Evolutionary conservation across 2,113 vertebrate genomes (phyloP).

Genomic region (Theropithecus gelada): DNA sequence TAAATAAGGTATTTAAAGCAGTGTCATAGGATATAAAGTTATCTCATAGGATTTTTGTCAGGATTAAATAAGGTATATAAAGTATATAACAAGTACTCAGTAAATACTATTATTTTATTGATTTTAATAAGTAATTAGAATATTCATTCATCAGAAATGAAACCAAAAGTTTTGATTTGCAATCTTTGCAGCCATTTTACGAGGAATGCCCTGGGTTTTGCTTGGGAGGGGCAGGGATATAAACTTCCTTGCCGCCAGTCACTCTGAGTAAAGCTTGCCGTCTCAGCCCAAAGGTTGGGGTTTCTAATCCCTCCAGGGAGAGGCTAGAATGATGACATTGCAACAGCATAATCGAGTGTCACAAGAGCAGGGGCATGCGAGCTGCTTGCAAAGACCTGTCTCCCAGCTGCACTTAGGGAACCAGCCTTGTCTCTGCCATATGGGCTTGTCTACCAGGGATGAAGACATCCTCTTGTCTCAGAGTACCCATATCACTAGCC

Average conservation of each 20-base stretch:
- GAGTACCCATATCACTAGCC: neutral
- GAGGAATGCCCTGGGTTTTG: neutral
- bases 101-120: neutral
- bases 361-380: neutral
- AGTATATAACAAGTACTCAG: neutral
- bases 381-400: neutral
- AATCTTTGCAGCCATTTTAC: neutral
- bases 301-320: conserved; percentile 4
- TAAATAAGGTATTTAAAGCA: neutral
- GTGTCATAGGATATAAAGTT: neutral
- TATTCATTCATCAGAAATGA: neutral
- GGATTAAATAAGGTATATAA: neutral
- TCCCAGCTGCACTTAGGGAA: neutral
- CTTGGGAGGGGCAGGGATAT: neutral
- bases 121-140: neutral
- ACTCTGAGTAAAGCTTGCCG: neutral
- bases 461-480: neutral
- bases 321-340: neutral
- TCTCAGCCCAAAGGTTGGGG: neutral
- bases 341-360: neutral
- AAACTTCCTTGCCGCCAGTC: neutral
- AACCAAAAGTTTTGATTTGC: neutral
- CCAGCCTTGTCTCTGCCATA: neutral
- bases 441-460: neutral
- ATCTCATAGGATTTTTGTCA: neutral